Evolutionary conservation across 2,113 vertebrate species (phyloP), one percentile per base, ranked within the genome.

Genomic region (Agelaius tricolor): DNA sequence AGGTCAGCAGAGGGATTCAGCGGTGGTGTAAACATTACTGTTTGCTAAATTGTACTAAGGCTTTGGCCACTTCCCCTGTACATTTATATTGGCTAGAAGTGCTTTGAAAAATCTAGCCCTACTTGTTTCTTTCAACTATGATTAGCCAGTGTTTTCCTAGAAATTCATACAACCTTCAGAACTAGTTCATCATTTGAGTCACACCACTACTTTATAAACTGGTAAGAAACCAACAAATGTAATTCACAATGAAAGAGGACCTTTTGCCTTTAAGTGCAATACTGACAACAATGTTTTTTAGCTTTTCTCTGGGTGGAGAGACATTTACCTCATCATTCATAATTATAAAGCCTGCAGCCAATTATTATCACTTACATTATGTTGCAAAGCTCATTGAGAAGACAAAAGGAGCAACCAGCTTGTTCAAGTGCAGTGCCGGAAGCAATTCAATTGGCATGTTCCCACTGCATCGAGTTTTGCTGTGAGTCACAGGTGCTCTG

Each of bases 311-410:
- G 93, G 94, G 94, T 95, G 93, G 94, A 88, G 90, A 83, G 55
- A 77, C 67, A 69, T 95, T 89, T 96, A 63, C 61, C 72, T 84
- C 92, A 78, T 90, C 88, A 94, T 77, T 55, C 59, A 39, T 96
- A 95, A 97, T 96, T 96, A 97, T 79, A 92, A 96, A 96, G 92
- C 88, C 90, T 95, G 82, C 62, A 93, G 91, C 88, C 93, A 95
- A 94, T 96, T 96, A 89, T 84, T 87, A 77, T 52, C 30, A 93
- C 49, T 96, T 90, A 81, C 2, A 84, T 93, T 90, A 94, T 73
- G 49, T 96, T 97, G 87, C 93, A 97, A 93, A 97, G 96, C 89
- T 91, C 93, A 93, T 77, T 1, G 13, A 77, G 74, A 35, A 94
- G 87, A 97, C 95, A 97, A 96, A 97, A 96, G 86, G 91, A 95